These are phyloP conservation scores for Metalampra italica DNA, from an alignment of 2,888 invertebrate genomes.

Conservation along the genomic window DNA sequence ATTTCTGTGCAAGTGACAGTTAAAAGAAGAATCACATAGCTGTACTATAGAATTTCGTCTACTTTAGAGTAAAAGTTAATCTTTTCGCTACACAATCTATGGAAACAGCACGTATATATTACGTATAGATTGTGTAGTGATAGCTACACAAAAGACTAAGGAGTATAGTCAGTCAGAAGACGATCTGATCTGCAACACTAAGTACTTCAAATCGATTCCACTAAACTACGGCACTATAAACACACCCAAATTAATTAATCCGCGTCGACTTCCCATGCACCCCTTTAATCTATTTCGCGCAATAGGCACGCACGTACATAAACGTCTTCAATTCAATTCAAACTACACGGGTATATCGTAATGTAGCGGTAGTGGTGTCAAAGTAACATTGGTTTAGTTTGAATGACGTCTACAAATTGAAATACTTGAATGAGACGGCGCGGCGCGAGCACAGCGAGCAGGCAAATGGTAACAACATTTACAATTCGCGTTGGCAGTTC, in stretches of 20 bases:
- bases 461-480: not conserved
- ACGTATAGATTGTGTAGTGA: too few relatives aligned
- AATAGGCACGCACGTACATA: conserved; percentile 28
- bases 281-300: conserved; percentile 41
- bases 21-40: too few relatives aligned
- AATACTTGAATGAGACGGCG: conserved; percentile 30
- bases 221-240: not conserved
- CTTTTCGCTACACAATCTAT: too few relatives aligned
- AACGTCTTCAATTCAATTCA: conserved; percentile 50
- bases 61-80: too few relatives aligned
- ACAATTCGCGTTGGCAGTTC: conserved; percentile 22
- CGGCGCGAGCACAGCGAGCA: not conserved
- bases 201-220: not conserved
- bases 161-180: too few relatives aligned
- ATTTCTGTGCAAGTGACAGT: too few relatives aligned
- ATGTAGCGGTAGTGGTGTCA: conserved; percentile 32
- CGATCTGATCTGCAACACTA: too few relatives aligned
- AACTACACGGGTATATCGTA: conserved; percentile 25
- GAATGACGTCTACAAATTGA: conserved; percentile 55
- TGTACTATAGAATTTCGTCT: too few relatives aligned
- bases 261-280: not conserved
- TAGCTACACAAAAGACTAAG: too few relatives aligned
- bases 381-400: conserved; percentile 52
- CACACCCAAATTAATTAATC: conserved; percentile 2
- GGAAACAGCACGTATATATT: too few relatives aligned